Conservation (phyloP, 2,888 invertebrate species). For the Mythimna lalbum region DNA sequence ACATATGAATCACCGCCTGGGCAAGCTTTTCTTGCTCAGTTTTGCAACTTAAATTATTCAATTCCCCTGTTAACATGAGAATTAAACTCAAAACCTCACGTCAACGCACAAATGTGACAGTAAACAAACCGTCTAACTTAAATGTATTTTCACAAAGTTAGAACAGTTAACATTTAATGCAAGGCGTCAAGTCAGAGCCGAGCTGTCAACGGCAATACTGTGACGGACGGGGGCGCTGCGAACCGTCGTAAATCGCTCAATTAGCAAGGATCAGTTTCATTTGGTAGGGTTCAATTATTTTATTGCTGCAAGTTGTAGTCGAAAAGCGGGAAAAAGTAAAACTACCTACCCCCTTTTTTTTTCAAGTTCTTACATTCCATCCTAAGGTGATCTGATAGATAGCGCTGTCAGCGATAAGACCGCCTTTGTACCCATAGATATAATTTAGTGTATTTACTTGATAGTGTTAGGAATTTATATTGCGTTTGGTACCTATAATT, state of each 20-base stretch:
- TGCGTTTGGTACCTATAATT: too few species aligned
- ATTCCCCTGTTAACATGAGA: neutral
- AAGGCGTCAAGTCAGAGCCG: slow-evolving; percentile 26
- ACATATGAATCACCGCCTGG: too few species aligned
- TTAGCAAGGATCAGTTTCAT: slow-evolving; percentile 73
- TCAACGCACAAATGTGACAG: neutral
- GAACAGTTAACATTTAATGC: slow-evolving; percentile 40
- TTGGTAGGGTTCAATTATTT: slow-evolving; percentile 52
- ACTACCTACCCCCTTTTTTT: too few species aligned
- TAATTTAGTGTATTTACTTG: neutral
- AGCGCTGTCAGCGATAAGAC: too few species aligned
- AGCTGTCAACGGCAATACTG: slow-evolving; percentile 28
- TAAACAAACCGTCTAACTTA: neutral
- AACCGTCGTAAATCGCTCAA: slow-evolving; percentile 74
- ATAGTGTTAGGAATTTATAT: too few species aligned
- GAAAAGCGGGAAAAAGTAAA: too few species aligned
- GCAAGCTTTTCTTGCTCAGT: too few species aligned
- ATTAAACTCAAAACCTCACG: neutral
- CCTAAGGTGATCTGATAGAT: too few species aligned
- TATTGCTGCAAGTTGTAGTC: slow-evolving; percentile 17
- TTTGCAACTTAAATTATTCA: neutral
- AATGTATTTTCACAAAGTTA: slow-evolving; percentile 1
- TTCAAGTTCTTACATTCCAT: too few species aligned
- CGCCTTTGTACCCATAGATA: too few species aligned
- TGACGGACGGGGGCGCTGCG: slow-evolving; percentile 57